Evolutionary conservation across 2,888 invertebrate species (phyloP), one percentile per base, ranked within the genome.

Genomic region (Caenorhabditis becei): DNA sequence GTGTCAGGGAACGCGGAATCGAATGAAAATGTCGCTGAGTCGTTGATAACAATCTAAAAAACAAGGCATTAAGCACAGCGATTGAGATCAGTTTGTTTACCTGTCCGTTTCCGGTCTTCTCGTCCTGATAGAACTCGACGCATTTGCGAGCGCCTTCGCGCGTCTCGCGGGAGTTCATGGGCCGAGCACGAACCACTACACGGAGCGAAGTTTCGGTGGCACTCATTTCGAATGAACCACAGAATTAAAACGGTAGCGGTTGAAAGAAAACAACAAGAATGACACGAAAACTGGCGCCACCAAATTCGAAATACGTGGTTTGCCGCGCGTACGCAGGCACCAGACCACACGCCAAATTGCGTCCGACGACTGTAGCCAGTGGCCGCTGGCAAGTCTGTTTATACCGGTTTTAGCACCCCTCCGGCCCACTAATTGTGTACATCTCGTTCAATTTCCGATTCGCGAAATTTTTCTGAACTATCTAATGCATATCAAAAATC

Each of bases 1-100:
- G 94, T 94, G 24, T 94, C 94, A 69, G 95, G 95, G 92, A 97
- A 98, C 32, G 97, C 96, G 51, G 95, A 94, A 92, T 98, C 98
- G 91, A 97, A 98, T 4, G 95, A 95, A 91, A 96, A 98, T 0
- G 94, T 94, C 92, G 74, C 74, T 1, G 75, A 65, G 18, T 78
- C 79, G 35, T 77, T 77, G 14, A 81, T 77, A 1, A 63, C 49
- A 10, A 81, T 67, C 80, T 80, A 18, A 26, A 72, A 53, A 14
- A 20, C 5, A 37, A 54, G 37, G 58, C 44, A 10, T 16, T 49
- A n/a, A 11, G 20, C 23, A 20, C 24, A 24, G 10, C 14, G 26
- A 77, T 10, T 35, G 35, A 35, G 35, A 10, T 35, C 10, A 10
- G 35, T 35, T 11, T 41, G 20, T 24, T 23, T 23, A 71, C 80